Conservation (phyloP, 1,140 invertebrate species). For the Anastrepha ludens region DNA sequence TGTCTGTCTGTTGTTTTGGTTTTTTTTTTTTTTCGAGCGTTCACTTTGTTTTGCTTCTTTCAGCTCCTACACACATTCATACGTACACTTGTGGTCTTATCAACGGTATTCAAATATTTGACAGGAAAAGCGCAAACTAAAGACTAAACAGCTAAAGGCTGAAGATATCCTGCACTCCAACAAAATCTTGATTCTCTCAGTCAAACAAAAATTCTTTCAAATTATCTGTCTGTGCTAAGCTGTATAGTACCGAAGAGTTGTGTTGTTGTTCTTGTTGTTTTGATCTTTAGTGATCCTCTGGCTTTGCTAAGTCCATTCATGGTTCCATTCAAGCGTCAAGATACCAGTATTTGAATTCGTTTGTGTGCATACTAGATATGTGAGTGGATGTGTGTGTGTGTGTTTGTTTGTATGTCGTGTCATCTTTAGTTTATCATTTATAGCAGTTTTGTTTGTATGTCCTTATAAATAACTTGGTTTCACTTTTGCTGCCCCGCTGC, state of each 20-base stretch:
- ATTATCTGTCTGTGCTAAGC: constrained; percentile 2
- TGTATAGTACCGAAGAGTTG: background rate
- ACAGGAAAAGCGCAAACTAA: background rate
- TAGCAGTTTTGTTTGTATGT: constrained; percentile 28
- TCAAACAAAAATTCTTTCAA: background rate
- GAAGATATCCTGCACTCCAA: constrained; percentile 44
- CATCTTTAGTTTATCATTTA: constrained; percentile 2
- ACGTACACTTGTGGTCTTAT: background rate
- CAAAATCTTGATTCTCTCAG: background rate
- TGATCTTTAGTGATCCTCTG: background rate
- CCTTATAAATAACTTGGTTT: constrained; percentile 24
- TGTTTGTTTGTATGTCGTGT: too few species aligned
- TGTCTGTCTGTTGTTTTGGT: background rate
- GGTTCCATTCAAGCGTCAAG: background rate
- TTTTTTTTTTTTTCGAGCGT: background rate
- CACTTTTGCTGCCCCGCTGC: background rate
- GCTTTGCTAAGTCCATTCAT: constrained; percentile 20
- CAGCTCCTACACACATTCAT: too few species aligned
- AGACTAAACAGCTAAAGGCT: background rate
- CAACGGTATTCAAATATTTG: background rate
- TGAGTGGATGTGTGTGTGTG: background rate
- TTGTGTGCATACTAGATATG: background rate
- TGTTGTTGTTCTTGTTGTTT: constrained; percentile 12
- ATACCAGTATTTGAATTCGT: background rate
- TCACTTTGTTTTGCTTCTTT: background rate